A percentile compares a stretch with the other conserved stretches of the same genome.
These are phyloP conservation scores for Cardiocondyla obscurior DNA, from an alignment of 1,140 invertebrate genomes.

Conservation along the genomic window DNA sequence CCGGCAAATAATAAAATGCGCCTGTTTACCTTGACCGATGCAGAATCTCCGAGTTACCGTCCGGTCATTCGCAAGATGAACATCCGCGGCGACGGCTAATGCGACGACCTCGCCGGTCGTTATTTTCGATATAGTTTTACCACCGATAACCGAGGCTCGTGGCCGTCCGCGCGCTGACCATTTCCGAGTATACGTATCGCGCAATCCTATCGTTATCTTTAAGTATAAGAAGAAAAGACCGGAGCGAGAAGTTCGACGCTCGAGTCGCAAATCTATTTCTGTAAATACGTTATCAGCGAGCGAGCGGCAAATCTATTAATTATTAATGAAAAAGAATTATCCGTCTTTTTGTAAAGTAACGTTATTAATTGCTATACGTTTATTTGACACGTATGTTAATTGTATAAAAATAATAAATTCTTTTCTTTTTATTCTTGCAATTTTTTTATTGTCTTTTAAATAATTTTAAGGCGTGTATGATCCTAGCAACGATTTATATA, in stretches of 20 bases:
- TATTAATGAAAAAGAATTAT: neutral
- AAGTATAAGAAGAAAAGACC: neutral
- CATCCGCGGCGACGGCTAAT: constrained; percentile 24
- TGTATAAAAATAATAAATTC: neutral
- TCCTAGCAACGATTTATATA: neutral
- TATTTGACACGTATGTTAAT: no score
- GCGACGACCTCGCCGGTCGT: neutral
- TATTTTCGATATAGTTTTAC: neutral
- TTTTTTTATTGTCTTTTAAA: neutral
- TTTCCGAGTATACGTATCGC: neutral
- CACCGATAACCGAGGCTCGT: constrained; percentile 13
- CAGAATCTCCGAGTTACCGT: constrained; percentile 43
- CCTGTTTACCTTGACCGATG: constrained; percentile 72
- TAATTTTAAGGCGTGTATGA: neutral
- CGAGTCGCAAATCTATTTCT: neutral
- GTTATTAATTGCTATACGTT: neutral
- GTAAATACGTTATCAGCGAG: neutral
- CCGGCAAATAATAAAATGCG: constrained; percentile 82
- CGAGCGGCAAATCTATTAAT: neutral
- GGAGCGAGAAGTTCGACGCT: neutral
- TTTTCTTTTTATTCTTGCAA: neutral
- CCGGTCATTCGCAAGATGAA: neutral
- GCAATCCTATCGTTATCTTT: neutral
- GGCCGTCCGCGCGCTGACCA: neutral
- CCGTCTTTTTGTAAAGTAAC: neutral